Evolutionary conservation across 2,113 vertebrate species (phyloP), one percentile per base, ranked within the genome.

Genomic region (Brienomyrus brachyistius): DNA sequence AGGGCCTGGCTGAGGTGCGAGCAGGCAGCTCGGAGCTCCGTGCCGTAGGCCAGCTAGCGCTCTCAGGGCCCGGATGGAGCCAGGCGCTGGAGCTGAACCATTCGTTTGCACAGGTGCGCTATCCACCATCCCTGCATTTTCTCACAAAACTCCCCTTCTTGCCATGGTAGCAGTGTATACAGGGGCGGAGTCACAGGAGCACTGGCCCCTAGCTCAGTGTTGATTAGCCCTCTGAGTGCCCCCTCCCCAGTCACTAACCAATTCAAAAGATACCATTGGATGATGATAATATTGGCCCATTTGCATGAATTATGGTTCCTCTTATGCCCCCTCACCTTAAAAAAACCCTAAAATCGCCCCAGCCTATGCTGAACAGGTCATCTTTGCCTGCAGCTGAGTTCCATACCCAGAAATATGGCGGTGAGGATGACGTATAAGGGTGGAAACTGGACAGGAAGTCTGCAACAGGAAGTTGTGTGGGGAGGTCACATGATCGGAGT

Each of bases 61-160:
- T 92, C 43, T 94, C 92, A 4, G 92, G 94, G 86, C 90, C 86
- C 3, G 94, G 93, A 74, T 96, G 94, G 89, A 90, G 83, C 23
- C 94, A 94, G 19, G 21, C 90, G 59, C 13, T 97, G 27, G 94
- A 95, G 92, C 90, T 97, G 90, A 93, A 92, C 50, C 97, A 97
- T 92, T 95, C 95, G 0, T 93, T 95, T 70, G 93, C 94, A 90
- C 96, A 97, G 96, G 97, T 97, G 91, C 0, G 92, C 31, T 3
- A 9, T 4, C 23, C 82, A 9, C 23, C 8, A 47, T 27, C 77
- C 88, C 5, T 13, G 5, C 70, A 15, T 21, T 10, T 5, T 13
- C 6, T 70, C 21, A 62, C 23, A 4, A 66, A 66, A 13, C n/a
- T 19, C 31, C 21, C 56, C 48, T 52, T 35, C 27, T 40, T 31